Conservation (phyloP, 2,888 invertebrate species). For the Altica lythri region DNA sequence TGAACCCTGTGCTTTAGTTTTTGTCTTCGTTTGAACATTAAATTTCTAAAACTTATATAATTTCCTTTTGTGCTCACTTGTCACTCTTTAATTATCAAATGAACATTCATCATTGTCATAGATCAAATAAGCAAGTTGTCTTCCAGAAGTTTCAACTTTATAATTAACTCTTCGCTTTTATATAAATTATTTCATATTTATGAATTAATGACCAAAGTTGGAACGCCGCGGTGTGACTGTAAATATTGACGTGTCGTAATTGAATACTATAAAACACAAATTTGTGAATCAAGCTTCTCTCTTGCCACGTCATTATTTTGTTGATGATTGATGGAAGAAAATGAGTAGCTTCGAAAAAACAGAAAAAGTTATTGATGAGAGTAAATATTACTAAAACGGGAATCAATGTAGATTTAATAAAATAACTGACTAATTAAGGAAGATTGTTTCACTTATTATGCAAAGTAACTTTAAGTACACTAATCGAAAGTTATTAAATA, state of each 20-base stretch:
- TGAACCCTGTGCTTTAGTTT: too few relatives aligned
- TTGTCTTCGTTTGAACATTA: too few relatives aligned
- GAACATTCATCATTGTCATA: constrained; percentile 19
- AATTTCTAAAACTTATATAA: constrained; percentile 1
- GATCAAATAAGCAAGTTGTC: constrained; percentile 7
- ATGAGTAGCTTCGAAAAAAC: constrained; percentile 42
- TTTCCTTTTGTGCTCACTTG: neutral
- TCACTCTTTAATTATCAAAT: constrained; percentile 9
- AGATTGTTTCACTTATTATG: neutral
- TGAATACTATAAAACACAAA: constrained; percentile 29
- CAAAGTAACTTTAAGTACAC: too few relatives aligned
- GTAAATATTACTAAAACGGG: constrained; percentile 44
- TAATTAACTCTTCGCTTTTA: constrained; percentile 17
- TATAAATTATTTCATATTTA: constrained; percentile 22
- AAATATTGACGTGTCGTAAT: constrained; percentile 24
- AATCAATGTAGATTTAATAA: constrained; percentile 46
- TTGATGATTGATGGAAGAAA: constrained; percentile 47
- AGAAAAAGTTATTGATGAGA: constrained; percentile 49
- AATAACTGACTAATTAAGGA: neutral
- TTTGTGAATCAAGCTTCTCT: constrained; percentile 23
- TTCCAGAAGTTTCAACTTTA: constrained; percentile 12
- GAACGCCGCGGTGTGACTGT: constrained; percentile 13
- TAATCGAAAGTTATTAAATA: too few relatives aligned
- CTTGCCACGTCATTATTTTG: constrained; percentile 23
- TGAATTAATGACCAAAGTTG: constrained; percentile 25